Evolutionary conservation across 2,797 vertebrate species (phyloP).

Genomic region (Choloepus didactylus): DNA sequence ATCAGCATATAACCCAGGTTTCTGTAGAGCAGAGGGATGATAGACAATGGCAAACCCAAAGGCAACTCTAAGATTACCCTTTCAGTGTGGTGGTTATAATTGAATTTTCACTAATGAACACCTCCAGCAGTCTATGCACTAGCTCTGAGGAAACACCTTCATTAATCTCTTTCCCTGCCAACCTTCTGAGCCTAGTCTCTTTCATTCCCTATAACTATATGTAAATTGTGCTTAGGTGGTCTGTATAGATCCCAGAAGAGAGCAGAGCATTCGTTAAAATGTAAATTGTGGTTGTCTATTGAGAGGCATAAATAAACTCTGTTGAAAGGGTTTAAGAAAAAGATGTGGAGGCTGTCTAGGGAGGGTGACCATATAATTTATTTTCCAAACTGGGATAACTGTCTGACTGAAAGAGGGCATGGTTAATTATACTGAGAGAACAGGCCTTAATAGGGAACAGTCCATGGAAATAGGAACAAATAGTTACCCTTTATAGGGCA

Average conservation of each 20-base stretch:
- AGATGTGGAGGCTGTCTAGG: not conserved
- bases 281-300: not conserved
- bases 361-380: not conserved
- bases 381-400: not conserved
- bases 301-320: not conserved
- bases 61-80: not conserved
- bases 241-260: not conserved
- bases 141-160: not conserved
- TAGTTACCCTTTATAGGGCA: not conserved
- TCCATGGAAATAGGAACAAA: not conserved
- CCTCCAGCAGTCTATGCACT: not conserved
- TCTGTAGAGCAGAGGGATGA: not conserved
- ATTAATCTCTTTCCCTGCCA: conserved; percentile 29
- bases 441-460: not conserved
- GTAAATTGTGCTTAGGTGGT: not conserved
- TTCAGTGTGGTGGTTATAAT: conserved; percentile 40
- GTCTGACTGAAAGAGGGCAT: not conserved
- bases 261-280: conserved; percentile 1
- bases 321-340: not conserved
- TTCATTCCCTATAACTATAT: conserved; percentile 30
- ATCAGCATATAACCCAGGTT: conserved; percentile 3
- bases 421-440: not conserved
- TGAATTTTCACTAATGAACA: conserved; percentile 46
- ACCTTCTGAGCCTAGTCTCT: not conserved
- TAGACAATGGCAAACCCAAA: not conserved